Percentiles rank a stretch among this genome's conserved stretches.
These are phyloP conservation scores for Glaucopsyche alexis DNA, from an alignment of 2,888 invertebrate species.

Conservation along the genomic window DNA sequence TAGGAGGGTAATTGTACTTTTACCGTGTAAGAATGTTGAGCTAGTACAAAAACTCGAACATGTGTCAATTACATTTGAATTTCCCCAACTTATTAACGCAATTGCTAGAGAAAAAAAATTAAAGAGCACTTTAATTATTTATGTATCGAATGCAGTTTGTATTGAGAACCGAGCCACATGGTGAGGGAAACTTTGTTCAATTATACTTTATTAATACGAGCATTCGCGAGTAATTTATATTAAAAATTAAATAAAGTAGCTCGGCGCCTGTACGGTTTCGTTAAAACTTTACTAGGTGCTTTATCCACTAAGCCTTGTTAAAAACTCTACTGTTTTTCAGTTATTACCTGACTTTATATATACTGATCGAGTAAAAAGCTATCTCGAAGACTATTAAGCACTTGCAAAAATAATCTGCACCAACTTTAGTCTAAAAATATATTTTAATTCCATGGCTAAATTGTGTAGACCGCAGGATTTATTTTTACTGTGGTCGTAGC, in stretches of 20 bases:
- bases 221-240: conserved; percentile 6
- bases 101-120: conserved; percentile 22
- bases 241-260: conserved; percentile 4
- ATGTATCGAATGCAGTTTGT: conserved; percentile 20
- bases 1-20: background rate
- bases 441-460: background rate
- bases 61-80: conserved; percentile 16
- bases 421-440: background rate
- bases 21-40: background rate
- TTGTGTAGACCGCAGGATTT: background rate
- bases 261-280: background rate
- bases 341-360: too few relatives aligned
- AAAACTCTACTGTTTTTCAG: background rate
- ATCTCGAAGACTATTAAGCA: background rate
- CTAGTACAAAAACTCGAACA: background rate
- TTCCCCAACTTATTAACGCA: conserved; percentile 11
- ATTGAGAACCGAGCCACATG: conserved; percentile 25
- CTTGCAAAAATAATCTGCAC: background rate
- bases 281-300: background rate
- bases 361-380: background rate
- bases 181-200: conserved; percentile 2
- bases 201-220: conserved; percentile 17
- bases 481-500: background rate
- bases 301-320: background rate
- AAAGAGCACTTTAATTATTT: conserved; percentile 13